Base-by-base conservation (phyloP, 2,797 vertebrate species). In the Anolis apletophallus region DNA sequence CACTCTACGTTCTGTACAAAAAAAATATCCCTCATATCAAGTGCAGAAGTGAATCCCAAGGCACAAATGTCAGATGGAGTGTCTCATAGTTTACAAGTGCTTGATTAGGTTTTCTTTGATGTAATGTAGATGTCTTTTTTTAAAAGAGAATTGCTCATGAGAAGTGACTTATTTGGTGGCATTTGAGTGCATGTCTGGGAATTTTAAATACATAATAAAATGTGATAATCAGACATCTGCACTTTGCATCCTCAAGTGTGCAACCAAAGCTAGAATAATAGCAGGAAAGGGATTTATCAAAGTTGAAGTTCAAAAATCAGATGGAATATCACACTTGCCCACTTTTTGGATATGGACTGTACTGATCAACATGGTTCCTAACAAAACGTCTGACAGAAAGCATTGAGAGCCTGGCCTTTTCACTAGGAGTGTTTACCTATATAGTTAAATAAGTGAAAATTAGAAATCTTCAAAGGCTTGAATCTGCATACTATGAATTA, bases 111-210 rank as follows among this genome's bases (percentile, higher is more conserved):
- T 50, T 8, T n/a, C 1, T 46, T 57, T 81, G 83, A 32, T 59
- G 79, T 82, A 11, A 23, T 80, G 13, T 14, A 57, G 67, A 46
- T 80, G 6, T 40, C 40, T 40, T 5, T n/a, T 78, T 85, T 3
- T 52, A 72, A 12, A 55, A 32, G 67, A 75, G 26, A 59, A 32
- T 23, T 59, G 34, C 34, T 59, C 50, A 16, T 26, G 11, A 26
- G n/a, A 68, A 11, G 9, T 67, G 46, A 59, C 17, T 68, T 46
- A 1, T 79, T 78, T 2, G 26, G 5, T 16, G 32, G 23, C 13
- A 11, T 46, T 1, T 0, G 3, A 52, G 1, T 11, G 5, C 7
- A 3, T 40, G 1, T 0, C 2, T 21, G 69, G 13, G 0, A 29
- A 26, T 64, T 64, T 64, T 10, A 64, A 2, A 32, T 1, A 26